Percentiles rank a stretch among this genome's conserved stretches.
Evolutionary conservation across 2,888 invertebrate species (phyloP).

Genomic region (Chorisops tibialis): DNA sequence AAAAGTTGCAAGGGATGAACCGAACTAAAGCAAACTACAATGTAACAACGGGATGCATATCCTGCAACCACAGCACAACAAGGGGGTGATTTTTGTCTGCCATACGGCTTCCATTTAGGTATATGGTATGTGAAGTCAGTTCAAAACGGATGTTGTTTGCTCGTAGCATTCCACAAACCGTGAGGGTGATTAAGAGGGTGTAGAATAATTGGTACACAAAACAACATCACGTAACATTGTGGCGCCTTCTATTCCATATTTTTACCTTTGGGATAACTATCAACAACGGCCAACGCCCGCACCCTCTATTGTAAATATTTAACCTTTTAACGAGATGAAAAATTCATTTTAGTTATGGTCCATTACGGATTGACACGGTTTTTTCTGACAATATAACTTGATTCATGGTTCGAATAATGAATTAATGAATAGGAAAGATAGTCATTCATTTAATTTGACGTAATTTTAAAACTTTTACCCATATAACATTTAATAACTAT

Average conservation of each 20-base stretch:
- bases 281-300: neutral
- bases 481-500: no score
- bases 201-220: conserved; percentile 12
- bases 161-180: neutral
- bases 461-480: no score
- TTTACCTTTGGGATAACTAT: no score
- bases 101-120: neutral
- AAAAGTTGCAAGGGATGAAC: no score
- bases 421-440: no score
- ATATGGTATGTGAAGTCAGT: neutral
- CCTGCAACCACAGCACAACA: neutral
- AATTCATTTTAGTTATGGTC: neutral
- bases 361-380: conserved; percentile 6
- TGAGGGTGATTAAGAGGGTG: neutral
- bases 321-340: conserved; percentile 16
- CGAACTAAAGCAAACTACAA: no score
- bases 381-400: no score
- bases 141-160: neutral
- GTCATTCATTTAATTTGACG: no score
- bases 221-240: conserved; percentile 7
- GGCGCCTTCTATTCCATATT: neutral
- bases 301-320: conserved; percentile 15
- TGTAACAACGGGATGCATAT: neutral
- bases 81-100: conserved; percentile 2
- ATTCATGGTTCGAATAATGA: no score